phyloP scores from a whole-genome alignment of 2,888 invertebrate species.

The Phanerotoma sp. region DNA sequence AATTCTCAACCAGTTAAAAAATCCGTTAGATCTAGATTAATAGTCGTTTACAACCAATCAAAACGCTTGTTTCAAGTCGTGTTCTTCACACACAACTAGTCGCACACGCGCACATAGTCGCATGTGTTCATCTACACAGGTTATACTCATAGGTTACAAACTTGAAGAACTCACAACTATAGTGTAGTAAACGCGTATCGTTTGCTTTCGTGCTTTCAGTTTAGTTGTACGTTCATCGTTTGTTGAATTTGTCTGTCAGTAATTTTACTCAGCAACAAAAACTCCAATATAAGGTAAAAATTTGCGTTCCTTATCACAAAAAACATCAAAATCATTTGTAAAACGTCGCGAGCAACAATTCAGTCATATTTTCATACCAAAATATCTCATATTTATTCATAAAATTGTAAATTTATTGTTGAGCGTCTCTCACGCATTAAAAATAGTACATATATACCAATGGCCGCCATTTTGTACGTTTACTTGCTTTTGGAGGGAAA shows the following conservation, averaged over 20 bases:
- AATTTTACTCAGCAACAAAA: background rate
- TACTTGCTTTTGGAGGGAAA: constrained; percentile 54
- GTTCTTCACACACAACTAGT: too few species aligned
- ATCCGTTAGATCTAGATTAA: too few species aligned
- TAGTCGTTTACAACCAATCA: too few species aligned
- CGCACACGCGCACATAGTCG: too few species aligned
- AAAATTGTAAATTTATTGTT: constrained; percentile 23
- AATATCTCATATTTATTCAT: background rate
- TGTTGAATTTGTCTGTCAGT: background rate
- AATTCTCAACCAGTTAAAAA: too few species aligned
- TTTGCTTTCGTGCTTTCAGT: background rate
- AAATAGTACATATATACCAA: constrained; percentile 33
- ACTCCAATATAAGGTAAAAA: constrained; percentile 19
- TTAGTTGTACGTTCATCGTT: background rate
- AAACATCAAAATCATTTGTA: background rate
- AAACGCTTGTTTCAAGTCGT: too few species aligned
- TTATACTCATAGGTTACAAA: too few species aligned
- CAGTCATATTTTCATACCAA: background rate
- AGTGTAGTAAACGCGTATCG: background rate
- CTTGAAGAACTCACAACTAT: too few species aligned
- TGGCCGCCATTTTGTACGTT: constrained; percentile 52
- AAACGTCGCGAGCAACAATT: background rate
- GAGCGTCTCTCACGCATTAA: constrained; percentile 39
- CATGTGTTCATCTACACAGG: too few species aligned
- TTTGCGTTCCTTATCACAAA: background rate